phyloP scores from a whole-genome alignment of 2,888 invertebrate genomes.

The Phytoseiulus persimilis region DNA sequence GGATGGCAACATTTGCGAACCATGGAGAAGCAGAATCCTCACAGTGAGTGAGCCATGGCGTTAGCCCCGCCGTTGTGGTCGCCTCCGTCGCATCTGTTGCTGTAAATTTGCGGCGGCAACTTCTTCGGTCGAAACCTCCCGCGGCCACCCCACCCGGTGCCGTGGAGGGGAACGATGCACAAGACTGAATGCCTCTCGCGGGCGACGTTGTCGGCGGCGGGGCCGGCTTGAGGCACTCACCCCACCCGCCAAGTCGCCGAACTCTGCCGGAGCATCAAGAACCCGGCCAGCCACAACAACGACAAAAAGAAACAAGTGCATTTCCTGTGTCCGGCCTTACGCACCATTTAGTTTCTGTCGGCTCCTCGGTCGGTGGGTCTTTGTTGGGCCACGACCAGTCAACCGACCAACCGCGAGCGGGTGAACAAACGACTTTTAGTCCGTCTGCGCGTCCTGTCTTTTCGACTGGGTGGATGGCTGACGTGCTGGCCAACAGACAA shows the following conservation, averaged over 20 bases:
- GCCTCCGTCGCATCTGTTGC: too few species aligned
- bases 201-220: not conserved
- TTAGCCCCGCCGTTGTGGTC: too few species aligned
- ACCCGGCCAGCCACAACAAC: not conserved
- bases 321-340: not conserved
- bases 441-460: not conserved
- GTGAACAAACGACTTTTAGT: not conserved
- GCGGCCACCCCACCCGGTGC: too few species aligned
- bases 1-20: too few species aligned
- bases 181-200: not conserved
- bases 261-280: not conserved
- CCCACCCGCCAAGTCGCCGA: not conserved
- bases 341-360: not conserved
- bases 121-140: too few species aligned
- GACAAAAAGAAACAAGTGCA: not conserved
- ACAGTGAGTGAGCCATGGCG: too few species aligned
- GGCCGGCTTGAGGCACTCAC: not conserved
- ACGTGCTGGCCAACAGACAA: conserved; percentile 5
- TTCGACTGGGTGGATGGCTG: not conserved
- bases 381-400: not conserved
- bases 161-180: too few species aligned
- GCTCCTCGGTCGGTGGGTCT: not conserved
- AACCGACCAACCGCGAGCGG: not conserved
- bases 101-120: too few species aligned
- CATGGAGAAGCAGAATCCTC: too few species aligned